These are phyloP conservation scores for Pogonomyrmex barbatus DNA, from an alignment of 1,140 invertebrate genomes.

Conservation along the genomic window DNA sequence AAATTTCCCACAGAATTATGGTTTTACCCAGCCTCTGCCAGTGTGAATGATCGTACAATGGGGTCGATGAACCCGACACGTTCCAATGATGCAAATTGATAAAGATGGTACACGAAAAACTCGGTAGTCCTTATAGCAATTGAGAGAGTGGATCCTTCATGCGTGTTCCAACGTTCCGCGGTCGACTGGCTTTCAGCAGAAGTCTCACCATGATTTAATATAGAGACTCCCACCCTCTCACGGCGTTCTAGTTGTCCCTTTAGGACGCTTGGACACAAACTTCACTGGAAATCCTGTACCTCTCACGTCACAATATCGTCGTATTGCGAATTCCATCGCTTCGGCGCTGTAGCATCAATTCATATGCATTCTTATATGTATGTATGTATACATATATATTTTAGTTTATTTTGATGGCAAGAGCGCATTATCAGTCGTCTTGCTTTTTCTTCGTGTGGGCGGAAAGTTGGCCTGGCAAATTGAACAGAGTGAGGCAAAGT, in stretches of 20 bases:
- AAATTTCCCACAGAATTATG: neutral
- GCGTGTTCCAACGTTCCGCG: slow-evolving; percentile 78
- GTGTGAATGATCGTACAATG: neutral
- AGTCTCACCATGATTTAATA: slow-evolving; percentile 84
- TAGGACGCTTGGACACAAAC: slow-evolving; percentile 50
- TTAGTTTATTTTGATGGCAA: slow-evolving; percentile 30
- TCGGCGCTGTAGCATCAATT: neutral
- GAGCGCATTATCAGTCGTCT: slow-evolving; percentile 14
- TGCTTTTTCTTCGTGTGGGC: slow-evolving; percentile 34
- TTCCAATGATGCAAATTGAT: slow-evolving; percentile 58
- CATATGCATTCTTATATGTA: slow-evolving; percentile 31
- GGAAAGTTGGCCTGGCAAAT: slow-evolving; percentile 31
- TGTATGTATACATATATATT: slow-evolving; percentile 35
- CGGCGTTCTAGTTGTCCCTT: slow-evolving; percentile 77
- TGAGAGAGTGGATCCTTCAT: slow-evolving; percentile 38
- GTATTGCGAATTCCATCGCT: slow-evolving; percentile 29
- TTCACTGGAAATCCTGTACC: slow-evolving; percentile 42
- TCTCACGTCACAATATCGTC: slow-evolving; percentile 26
- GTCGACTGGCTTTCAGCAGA: slow-evolving; percentile 82
- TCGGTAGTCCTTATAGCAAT: neutral
- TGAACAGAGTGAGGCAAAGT: slow-evolving; percentile 11
- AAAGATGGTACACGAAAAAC: neutral
- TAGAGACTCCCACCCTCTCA: slow-evolving; percentile 81
- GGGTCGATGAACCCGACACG: neutral
- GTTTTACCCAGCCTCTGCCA: slow-evolving; percentile 3